Percentiles rank a stretch among this genome's conserved stretches.
Evolutionary conservation across 2,113 vertebrate species (phyloP).

Genomic region (Arvicanthis niloticus): DNA sequence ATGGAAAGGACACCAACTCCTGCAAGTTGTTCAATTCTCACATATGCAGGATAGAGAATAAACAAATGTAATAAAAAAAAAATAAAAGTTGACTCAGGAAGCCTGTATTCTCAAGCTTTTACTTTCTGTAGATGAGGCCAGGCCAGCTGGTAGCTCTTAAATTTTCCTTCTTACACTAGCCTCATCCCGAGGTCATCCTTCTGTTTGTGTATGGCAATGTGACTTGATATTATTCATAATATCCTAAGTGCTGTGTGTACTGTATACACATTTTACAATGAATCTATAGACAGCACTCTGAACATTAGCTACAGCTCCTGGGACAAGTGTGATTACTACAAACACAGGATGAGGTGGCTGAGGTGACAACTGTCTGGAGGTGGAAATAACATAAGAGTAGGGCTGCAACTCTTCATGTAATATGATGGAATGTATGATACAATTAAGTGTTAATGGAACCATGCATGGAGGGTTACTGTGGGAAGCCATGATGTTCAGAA

Average conservation of each 20-base stretch:
- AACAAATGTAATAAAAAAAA: not conserved
- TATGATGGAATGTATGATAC: not conserved
- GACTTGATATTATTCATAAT: not conserved
- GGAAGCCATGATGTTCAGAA: conserved; percentile 21
- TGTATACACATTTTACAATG: not conserved
- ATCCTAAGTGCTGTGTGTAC: conserved; percentile 25
- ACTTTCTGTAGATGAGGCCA: not conserved
- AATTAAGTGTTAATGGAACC: conserved; percentile 3
- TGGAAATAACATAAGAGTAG: not conserved
- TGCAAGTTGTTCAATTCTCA: not conserved
- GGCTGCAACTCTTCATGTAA: not conserved
- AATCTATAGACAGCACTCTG: not conserved
- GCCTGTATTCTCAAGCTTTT: not conserved
- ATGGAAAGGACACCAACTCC: not conserved
- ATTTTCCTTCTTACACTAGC: not conserved
- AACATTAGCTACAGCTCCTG: not conserved
- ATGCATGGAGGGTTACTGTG: not conserved
- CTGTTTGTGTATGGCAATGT: not conserved
- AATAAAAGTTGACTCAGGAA: conserved; percentile 1
- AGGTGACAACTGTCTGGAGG: not conserved
- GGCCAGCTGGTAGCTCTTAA: not conserved
- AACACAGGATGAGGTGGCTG: not conserved
- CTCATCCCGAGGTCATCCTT: not conserved
- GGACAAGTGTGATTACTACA: not conserved
- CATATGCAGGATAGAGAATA: not conserved